Conservation (phyloP, 2,888 invertebrate genomes). For the Alcis repandata region DNA sequence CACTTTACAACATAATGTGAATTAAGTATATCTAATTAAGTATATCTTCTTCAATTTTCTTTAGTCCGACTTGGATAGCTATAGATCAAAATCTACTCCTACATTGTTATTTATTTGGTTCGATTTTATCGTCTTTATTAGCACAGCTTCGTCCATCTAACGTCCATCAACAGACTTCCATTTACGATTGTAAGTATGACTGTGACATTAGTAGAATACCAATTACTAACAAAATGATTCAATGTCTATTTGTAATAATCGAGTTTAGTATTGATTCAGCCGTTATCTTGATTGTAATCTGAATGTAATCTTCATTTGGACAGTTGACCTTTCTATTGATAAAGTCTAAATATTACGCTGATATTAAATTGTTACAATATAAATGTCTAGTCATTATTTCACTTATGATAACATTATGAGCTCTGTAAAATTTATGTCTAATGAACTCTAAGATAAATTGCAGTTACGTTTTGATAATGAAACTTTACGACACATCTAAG, state of each 20-base stretch:
- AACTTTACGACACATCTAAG: background rate
- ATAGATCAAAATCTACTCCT: constrained; percentile 5
- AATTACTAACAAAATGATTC: constrained; percentile 22
- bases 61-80: background rate
- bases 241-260: constrained; percentile 23
- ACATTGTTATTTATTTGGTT: constrained; percentile 12
- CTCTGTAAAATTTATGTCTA: background rate
- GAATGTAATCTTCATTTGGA: constrained; percentile 36
- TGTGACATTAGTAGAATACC: constrained; percentile 26
- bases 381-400: constrained; percentile 22
- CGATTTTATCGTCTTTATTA: constrained; percentile 4
- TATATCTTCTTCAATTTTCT: background rate
- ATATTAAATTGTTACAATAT: constrained; percentile 18
- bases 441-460: background rate
- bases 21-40: background rate
- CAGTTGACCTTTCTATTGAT: constrained; percentile 36
- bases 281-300: constrained; percentile 28
- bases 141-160: constrained; percentile 14
- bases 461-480: background rate
- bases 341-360: constrained; percentile 27
- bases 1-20: background rate
- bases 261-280: constrained; percentile 23
- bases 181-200: constrained; percentile 6
- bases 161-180: constrained; percentile 13
- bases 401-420: background rate